These are phyloP conservation scores for Oncorhynchus tshawytscha DNA, from an alignment of 2,113 vertebrate genomes.

Conservation along the genomic window DNA sequence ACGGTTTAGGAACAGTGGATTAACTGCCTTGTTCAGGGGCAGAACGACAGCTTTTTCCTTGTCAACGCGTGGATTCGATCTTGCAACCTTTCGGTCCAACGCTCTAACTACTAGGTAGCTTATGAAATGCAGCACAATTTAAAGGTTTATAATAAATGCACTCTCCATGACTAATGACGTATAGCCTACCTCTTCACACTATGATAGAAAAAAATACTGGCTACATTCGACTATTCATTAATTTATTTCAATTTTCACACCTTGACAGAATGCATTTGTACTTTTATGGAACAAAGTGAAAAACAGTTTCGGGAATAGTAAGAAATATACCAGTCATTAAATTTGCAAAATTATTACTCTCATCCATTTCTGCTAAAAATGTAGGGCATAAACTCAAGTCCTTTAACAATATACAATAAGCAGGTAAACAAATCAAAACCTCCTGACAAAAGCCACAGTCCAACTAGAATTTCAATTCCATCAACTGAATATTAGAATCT, in stretches of 20 bases:
- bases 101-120: no score
- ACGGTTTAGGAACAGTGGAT: no score
- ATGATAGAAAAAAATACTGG: not conserved
- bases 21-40: no score
- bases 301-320: not conserved
- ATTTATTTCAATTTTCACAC: not conserved
- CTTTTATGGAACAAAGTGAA: not conserved
- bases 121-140: not conserved
- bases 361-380: not conserved
- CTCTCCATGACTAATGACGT: no score
- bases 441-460: not conserved
- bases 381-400: not conserved
- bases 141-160: no score
- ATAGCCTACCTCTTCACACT: no score
- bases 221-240: not conserved
- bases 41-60: no score
- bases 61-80: no score
- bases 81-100: no score
- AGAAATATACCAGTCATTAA: not conserved
- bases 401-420: not conserved
- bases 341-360: not conserved
- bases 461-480: conserved; percentile 26
- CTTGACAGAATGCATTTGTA: not conserved
- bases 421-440: not conserved
- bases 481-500: conserved; percentile 74